phyloP scores from a whole-genome alignment of 2,113 vertebrate species.

The Stigmatopora argus region DNA sequence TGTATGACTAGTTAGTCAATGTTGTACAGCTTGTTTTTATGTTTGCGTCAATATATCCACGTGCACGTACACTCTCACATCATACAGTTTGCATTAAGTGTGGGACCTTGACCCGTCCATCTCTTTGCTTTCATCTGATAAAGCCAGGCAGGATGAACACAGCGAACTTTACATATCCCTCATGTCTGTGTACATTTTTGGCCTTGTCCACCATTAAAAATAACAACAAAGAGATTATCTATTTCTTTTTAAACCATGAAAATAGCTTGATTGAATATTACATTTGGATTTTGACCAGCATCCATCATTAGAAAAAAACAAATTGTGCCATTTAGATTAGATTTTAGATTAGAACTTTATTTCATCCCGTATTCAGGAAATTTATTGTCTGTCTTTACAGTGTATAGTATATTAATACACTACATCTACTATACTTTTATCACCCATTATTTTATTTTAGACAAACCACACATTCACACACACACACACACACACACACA shows the following conservation, averaged over 20 bases:
- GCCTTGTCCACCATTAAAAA: slow-evolving; percentile 13
- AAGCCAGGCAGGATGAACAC: slow-evolving; percentile 6
- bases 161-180: slow-evolving; percentile 12
- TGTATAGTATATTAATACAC: not conserved
- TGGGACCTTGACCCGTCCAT: slow-evolving; percentile 30
- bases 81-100: slow-evolving; percentile 25
- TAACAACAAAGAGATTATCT: not conserved
- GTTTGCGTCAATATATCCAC: slow-evolving; percentile 2
- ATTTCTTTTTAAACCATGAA: not conserved
- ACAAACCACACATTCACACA: not conserved
- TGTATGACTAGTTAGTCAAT: not conserved
- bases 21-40: slow-evolving; percentile 8
- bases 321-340: not conserved
- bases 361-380: too few species aligned
- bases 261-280: not conserved
- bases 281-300: not conserved
- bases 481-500: too few species aligned
- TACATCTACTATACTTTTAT: not conserved
- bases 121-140: slow-evolving; percentile 20
- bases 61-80: slow-evolving; percentile 10
- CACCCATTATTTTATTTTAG: not conserved
- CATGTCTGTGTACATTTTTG: slow-evolving; percentile 1
- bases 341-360: too few species aligned
- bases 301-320: not conserved
- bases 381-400: not conserved